phyloP scores from a whole-genome alignment of 2,113 vertebrate genomes.

The Macaca fascicularis region DNA sequence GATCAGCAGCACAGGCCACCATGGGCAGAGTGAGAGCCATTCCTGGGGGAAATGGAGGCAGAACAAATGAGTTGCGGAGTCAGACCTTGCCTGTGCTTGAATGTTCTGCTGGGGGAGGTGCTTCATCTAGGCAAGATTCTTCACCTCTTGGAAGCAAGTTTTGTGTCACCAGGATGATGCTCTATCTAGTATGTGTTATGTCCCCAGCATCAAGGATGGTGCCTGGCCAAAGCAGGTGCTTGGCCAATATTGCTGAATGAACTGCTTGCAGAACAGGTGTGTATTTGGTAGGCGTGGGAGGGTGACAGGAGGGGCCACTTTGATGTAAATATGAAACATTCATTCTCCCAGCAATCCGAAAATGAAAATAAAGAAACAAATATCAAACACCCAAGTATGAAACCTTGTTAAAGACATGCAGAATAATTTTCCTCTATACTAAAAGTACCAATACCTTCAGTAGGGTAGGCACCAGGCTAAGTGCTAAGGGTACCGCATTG shows the following conservation, averaged over 20 bases:
- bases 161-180: not conserved
- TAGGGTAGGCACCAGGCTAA: not conserved
- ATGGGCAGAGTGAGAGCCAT: not conserved
- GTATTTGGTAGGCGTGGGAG: not conserved
- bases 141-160: not conserved
- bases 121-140: not conserved
- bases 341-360: not conserved
- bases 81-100: not conserved
- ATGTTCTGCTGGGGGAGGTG: not conserved
- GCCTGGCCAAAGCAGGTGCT: not conserved
- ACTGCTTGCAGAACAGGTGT: not conserved
- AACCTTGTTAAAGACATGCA: not conserved
- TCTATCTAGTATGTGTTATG: not conserved
- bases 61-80: not conserved
- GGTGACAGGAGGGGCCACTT: not conserved
- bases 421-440: not conserved
- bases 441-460: fast-evolving
- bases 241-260: not conserved
- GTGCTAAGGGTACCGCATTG: not conserved
- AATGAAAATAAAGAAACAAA: not conserved
- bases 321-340: not conserved
- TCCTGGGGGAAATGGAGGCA: not conserved
- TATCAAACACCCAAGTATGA: not conserved
- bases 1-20: not conserved
- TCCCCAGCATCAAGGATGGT: not conserved